These are phyloP conservation scores for Amorpha juglandis DNA, from an alignment of 2,888 invertebrate genomes.

Conservation along the genomic window DNA sequence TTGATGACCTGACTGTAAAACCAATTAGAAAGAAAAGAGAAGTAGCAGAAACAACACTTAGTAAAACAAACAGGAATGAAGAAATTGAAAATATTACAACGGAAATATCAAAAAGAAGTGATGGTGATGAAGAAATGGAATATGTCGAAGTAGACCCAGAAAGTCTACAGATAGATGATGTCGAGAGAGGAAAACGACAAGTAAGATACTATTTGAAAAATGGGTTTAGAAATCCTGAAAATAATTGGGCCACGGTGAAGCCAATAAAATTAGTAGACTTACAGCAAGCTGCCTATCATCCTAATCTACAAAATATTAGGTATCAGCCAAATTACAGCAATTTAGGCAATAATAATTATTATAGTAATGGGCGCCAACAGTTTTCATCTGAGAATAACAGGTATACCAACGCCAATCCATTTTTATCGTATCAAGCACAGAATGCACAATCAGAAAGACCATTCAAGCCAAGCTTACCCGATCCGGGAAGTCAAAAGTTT, in stretches of 20 bases:
- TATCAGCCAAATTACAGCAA: constrained; percentile 54
- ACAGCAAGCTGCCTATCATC: constrained; percentile 58
- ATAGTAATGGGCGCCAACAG: constrained; percentile 54
- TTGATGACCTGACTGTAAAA: constrained; percentile 56
- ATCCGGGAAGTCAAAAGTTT: constrained; percentile 57
- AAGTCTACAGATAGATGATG: constrained; percentile 56
- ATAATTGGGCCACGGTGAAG: constrained; percentile 65
- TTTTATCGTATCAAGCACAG: constrained; percentile 57
- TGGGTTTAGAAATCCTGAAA: constrained; percentile 58
- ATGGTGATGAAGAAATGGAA: constrained; percentile 66
- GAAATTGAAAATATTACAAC: constrained; percentile 45
- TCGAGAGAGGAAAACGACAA: constrained; percentile 79
- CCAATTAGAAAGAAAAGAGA: constrained; percentile 66
- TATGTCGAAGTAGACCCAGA: constrained; percentile 59
- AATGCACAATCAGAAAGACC: constrained; percentile 56
- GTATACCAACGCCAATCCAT: constrained; percentile 62
- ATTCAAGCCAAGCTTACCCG: constrained; percentile 71
- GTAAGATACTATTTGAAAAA: constrained; percentile 72
- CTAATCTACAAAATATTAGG: constrained; percentile 58
- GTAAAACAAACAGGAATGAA: constrained; percentile 44
- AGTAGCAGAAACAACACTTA: constrained; percentile 36
- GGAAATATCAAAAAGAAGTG: constrained; percentile 59
- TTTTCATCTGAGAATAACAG: constrained; percentile 49
- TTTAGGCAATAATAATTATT: constrained; percentile 53
- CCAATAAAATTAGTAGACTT: constrained; percentile 61